phyloP scores from a whole-genome alignment of 2,113 vertebrate species.

The Leucopsar rothschildi region DNA sequence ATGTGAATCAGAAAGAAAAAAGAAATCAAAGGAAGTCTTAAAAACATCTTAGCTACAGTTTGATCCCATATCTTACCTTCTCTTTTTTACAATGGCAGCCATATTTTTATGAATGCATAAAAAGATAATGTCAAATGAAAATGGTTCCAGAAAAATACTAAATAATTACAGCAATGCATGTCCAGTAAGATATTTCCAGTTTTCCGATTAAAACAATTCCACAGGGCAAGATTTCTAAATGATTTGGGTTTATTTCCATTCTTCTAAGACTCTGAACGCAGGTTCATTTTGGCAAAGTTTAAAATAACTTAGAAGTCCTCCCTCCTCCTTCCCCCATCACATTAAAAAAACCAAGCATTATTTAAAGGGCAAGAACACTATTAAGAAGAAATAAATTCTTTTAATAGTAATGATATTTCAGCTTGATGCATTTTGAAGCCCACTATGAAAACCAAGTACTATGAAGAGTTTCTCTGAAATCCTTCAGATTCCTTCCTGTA shows the following conservation, averaged over 20 bases:
- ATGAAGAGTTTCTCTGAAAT: not conserved
- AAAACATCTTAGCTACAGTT: not conserved
- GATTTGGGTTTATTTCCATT: conserved; percentile 50
- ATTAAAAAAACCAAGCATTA: conserved; percentile 32
- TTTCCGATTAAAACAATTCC: not conserved
- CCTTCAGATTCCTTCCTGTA: not conserved
- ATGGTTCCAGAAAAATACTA: not conserved
- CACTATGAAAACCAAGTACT: not conserved
- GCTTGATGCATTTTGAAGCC: not conserved
- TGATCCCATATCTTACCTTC: conserved; percentile 44
- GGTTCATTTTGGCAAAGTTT: conserved; percentile 66
- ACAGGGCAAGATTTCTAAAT: not conserved
- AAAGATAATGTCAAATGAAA: conserved; percentile 6
- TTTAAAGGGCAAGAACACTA: conserved; percentile 60
- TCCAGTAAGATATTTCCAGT: not conserved
- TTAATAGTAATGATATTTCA: not conserved
- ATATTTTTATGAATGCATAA: conserved; percentile 33
- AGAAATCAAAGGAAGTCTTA: not conserved
- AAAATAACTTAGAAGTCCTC: conserved; percentile 56
- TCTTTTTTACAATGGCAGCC: conserved; percentile 35
- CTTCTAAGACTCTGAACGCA: conserved; percentile 29
- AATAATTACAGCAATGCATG: not conserved
- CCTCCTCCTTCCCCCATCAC: conserved; percentile 53
- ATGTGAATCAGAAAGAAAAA: not conserved
- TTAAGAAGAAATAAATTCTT: not conserved